Evolutionary conservation across 53 echinoderm and acorn worm species (phyloP), one percentile per base, ranked within the genome.

Genomic region (Actinopyga echinites): DNA sequence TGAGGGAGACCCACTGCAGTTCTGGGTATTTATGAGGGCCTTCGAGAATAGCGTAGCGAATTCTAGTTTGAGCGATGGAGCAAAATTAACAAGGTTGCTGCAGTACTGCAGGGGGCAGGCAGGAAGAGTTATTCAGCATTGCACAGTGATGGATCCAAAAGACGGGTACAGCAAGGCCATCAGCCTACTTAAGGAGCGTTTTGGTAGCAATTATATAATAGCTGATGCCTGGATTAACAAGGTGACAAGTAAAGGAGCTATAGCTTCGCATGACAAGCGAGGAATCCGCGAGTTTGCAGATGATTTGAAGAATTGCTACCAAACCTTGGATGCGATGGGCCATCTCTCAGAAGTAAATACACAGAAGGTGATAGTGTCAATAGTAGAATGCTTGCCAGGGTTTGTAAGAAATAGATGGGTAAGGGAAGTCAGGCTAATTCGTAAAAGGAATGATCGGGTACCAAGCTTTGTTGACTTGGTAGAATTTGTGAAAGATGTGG

Each of bases 31-130:
- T 31, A 84, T 77, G 57, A 20, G 87, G 26, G 65, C 87, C 33
- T 93, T 93, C 59, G 65, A 90, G 58, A 86, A 90, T 56, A 83
- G 89, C 69, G 90, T 90, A 20, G 89, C 86, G 29, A 84, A 26
- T 17, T 77, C 69, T 6, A 63, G 37, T 33, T 30, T 85, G 12
- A 84, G 79, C n/a, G 85, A 91, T 61, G 62, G 36, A 38, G 88
- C 79, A 17, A 88, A 88, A 75, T 58, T 88, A 13, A 42, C 69
- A 26, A 58, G 91, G 30, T 26, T 91, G 25, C 19, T 91, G 23
- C 87, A 87, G 59, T 91, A 87, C 63, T 91, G 87, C 68, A 79
- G 43, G 37, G 87, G 91, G 11, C 63, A 54, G 38, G 91, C 77
- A 19, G 74, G 58, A 21, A 91, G 65, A 44, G 75, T 83, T 19